Percentiles rank a stretch among this genome's conserved stretches.
These are phyloP conservation scores for Pogonomyrmex barbatus DNA, from an alignment of 1,140 invertebrate species.

Conservation along the genomic window DNA sequence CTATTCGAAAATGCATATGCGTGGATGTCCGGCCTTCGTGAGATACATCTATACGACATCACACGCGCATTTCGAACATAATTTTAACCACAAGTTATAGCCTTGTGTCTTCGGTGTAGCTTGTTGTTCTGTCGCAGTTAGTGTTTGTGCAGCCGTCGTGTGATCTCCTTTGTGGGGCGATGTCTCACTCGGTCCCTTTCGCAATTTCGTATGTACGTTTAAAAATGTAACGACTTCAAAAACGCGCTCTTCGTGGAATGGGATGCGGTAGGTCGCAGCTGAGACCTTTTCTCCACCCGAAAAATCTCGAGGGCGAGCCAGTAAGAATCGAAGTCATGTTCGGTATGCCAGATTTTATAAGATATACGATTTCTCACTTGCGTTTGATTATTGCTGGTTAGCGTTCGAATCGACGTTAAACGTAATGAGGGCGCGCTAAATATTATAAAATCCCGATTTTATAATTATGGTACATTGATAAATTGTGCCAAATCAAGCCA, in stretches of 20 bases:
- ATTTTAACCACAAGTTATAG: slow-evolving; percentile 81
- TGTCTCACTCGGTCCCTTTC: not conserved
- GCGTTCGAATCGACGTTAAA: not conserved
- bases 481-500: slow-evolving; percentile 2
- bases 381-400: not conserved
- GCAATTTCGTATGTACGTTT: slow-evolving; percentile 14
- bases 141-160: slow-evolving; percentile 54
- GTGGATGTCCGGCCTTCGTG: slow-evolving; percentile 50
- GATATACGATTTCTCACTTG: not conserved
- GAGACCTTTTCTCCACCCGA: slow-evolving; percentile 50
- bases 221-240: slow-evolving; percentile 63
- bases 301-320: slow-evolving; percentile 66
- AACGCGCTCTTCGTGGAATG: slow-evolving; percentile 75
- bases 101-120: slow-evolving; percentile 78
- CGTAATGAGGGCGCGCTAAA: not conserved
- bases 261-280: slow-evolving; percentile 80
- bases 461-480: not conserved
- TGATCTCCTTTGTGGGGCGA: slow-evolving; percentile 32
- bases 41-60: slow-evolving; percentile 49
- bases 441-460: not conserved
- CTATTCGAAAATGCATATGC: slow-evolving; percentile 9
- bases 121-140: slow-evolving; percentile 65
- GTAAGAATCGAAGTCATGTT: slow-evolving; percentile 78
- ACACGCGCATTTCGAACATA: slow-evolving; percentile 73
- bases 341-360: slow-evolving; percentile 68